Percentiles rank a stretch among this genome's conserved stretches.
Conservation (phyloP, 2,888 invertebrate genomes). For the Troides aeacus region DNA sequence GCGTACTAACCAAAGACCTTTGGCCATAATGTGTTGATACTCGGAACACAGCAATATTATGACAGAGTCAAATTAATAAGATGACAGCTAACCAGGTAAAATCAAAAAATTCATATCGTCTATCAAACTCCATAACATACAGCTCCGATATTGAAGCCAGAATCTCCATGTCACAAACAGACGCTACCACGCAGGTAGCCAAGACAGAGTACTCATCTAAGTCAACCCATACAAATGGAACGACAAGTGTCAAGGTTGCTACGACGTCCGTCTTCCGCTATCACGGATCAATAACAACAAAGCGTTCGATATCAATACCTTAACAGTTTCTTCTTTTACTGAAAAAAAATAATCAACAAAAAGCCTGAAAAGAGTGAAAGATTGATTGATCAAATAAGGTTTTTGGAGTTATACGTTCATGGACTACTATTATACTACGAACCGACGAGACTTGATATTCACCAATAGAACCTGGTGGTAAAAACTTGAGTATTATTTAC, state of each 20-base stretch:
- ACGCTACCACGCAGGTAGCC: not conserved
- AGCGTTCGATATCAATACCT: slow-evolving; percentile 15
- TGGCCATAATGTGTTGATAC: too few relatives aligned
- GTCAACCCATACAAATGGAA: not conserved
- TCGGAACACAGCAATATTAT: not conserved
- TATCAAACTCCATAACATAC: too few relatives aligned
- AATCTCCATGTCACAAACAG: not conserved
- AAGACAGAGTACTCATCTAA: not conserved
- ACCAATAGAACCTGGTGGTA: too few relatives aligned
- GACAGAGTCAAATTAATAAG: not conserved
- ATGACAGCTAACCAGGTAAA: not conserved
- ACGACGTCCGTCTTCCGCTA: slow-evolving; percentile 18
- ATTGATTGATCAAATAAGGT: not conserved
- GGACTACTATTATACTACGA: not conserved
- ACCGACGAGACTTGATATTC: not conserved
- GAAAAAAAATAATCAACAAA: slow-evolving; percentile 18
- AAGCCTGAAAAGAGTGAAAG: slow-evolving; percentile 16
- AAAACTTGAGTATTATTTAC: too few relatives aligned
- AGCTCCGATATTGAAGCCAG: too few relatives aligned
- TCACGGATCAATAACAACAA: slow-evolving; percentile 18
- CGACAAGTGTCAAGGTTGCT: slow-evolving; percentile 11
- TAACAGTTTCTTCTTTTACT: slow-evolving; percentile 7
- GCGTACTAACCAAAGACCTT: too few relatives aligned
- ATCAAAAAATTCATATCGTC: not conserved
- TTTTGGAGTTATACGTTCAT: not conserved